Base-by-base conservation (phyloP, 2,113 vertebrate species). In the Lipophrys pholis region DNA sequence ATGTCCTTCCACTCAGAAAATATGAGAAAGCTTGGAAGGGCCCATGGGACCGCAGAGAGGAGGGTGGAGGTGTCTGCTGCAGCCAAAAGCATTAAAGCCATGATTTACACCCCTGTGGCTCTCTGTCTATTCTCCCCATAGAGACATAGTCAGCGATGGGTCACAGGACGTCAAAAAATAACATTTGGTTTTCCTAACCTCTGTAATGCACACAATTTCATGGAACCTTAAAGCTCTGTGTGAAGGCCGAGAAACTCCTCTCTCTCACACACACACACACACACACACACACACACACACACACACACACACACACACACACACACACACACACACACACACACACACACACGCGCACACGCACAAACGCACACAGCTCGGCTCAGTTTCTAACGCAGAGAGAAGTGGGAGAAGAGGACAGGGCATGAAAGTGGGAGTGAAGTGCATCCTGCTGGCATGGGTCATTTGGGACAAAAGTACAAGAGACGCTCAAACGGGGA, bases 131-230 rank as follows among this genome's bases (percentile, higher is more conserved):
- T 88, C 84, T 87, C 86, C 86, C 87, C 81, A 92, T 80, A 80
- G 73, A 92, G 89, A 91, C 69, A 61, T 30, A 64, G 67, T 85
- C 88, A 89, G 68, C 74, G 78, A 61, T 50, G 84, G 91, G 89
- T 93, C 92, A 89, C 30, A 74, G 48, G 63, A 83, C 91, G 89
- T 90, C 90, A 93, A 87, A 94, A 94, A 92, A 91, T 87, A 93
- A 89, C 92, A 92, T 93, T 93, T 92, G 89, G 90, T 89, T 91
- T 93, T 77, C 82, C 73, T 94, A 92, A 93, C 86, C 81, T 75
- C 12, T 81, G 72, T 76, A 92, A 92, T 86, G 85, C 38, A 90
- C 87, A 74, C 83, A 69, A 88, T 90, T 88, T 91, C 90, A 91
- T 85, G 87, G 90, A 90, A 87, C 87, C 80, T 88, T 89, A 92